These are phyloP conservation scores for Perca flavescens DNA, from an alignment of 2,113 vertebrate species.

Conservation along the genomic window DNA sequence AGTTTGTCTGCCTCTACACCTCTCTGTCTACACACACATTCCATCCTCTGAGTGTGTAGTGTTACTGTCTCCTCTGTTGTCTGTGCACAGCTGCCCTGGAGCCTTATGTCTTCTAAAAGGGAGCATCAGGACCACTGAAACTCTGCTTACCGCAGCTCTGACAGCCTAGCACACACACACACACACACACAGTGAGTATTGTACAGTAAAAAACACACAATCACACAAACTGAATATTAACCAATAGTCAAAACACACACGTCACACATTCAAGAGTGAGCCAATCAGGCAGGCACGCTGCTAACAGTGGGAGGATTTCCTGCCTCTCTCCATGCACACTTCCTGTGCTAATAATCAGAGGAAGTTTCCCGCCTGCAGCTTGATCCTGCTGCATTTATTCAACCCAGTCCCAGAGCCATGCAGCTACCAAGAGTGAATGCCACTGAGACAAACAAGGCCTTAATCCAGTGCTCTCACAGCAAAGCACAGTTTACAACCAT, in stretches of 20 bases:
- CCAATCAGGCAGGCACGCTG: slow-evolving; percentile 50
- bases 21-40: slow-evolving; percentile 9
- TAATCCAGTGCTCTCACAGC: neutral
- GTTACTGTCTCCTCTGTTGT: slow-evolving; percentile 21
- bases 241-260: slow-evolving; percentile 32
- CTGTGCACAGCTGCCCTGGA: slow-evolving; percentile 26
- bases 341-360: slow-evolving; percentile 92
- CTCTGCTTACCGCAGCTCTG: slow-evolving; percentile 23
- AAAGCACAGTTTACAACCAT: slow-evolving; percentile 7
- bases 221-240: slow-evolving; percentile 6
- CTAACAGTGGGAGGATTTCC: slow-evolving; percentile 91
- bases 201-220: neutral
- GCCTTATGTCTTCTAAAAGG: slow-evolving; percentile 12
- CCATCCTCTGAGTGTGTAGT: neutral
- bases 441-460: slow-evolving; percentile 6
- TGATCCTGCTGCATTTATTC: slow-evolving; percentile 25
- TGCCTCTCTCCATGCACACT: slow-evolving; percentile 80
- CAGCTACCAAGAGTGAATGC: slow-evolving; percentile 19
- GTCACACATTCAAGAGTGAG: slow-evolving; percentile 14
- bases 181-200: neutral
- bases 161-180: neutral
- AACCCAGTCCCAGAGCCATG: slow-evolving; percentile 1
- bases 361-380: slow-evolving; percentile 86
- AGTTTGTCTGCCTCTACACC: slow-evolving; percentile 4
- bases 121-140: slow-evolving; percentile 7